phyloP scores from a whole-genome alignment of 2,113 vertebrate genomes.

The Ctenomys sociabilis region DNA sequence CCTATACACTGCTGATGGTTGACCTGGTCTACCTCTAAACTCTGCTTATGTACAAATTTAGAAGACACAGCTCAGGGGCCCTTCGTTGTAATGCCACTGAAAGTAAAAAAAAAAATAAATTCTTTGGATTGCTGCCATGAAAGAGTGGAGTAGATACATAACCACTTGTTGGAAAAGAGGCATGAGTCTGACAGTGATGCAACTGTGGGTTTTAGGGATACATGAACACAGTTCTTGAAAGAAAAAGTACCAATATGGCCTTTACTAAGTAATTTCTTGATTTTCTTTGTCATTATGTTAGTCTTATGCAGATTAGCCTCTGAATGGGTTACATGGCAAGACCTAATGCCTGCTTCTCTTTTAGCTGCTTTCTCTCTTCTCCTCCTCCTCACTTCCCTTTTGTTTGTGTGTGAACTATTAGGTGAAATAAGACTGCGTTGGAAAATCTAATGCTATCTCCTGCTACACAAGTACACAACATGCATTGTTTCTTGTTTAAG shows the following conservation, averaged over 20 bases:
- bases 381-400: background rate
- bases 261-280: slow-evolving; percentile 30
- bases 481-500: slow-evolving; percentile 75
- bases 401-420: slow-evolving; percentile 69
- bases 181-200: background rate
- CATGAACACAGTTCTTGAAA: background rate
- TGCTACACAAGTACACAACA: slow-evolving; percentile 58
- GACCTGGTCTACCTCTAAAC: background rate
- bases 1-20: background rate
- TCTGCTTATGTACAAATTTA: slow-evolving; percentile 50
- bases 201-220: slow-evolving; percentile 58
- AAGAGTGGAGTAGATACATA: slow-evolving; percentile 7
- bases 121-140: slow-evolving; percentile 50
- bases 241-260: background rate
- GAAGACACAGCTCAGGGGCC: slow-evolving; percentile 7
- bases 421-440: slow-evolving; percentile 65
- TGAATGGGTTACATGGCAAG: background rate
- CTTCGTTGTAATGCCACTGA: slow-evolving; percentile 61
- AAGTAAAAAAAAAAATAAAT: slow-evolving; percentile 1
- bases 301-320: background rate
- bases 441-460: slow-evolving; percentile 61
- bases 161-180: slow-evolving; percentile 45
- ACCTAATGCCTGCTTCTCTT: slow-evolving; percentile 17
- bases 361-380: background rate
- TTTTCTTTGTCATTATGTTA: background rate